Conservation (phyloP, 2,888 invertebrate genomes). For the Hydrotaea diabolus region DNA sequence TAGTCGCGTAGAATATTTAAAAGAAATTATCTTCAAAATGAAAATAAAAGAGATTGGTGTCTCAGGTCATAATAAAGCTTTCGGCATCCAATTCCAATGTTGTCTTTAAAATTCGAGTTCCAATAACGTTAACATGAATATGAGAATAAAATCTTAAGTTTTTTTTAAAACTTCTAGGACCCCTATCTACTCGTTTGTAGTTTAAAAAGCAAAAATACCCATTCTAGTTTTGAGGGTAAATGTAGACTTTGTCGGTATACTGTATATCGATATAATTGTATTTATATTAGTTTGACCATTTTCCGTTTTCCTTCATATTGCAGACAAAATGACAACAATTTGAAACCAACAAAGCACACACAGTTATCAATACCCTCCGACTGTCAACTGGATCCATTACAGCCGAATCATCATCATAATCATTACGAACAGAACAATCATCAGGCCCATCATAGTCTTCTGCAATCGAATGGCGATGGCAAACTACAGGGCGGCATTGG, state of each 20-base stretch:
- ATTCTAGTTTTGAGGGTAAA: too few species aligned
- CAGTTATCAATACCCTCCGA: slow-evolving; percentile 81
- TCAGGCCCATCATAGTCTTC: slow-evolving; percentile 78
- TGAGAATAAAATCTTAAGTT: too few species aligned
- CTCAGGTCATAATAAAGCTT: too few species aligned
- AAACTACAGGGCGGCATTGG: slow-evolving; percentile 79
- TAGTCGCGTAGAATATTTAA: too few species aligned
- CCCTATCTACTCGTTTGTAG: too few species aligned
- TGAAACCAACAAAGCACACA: slow-evolving; percentile 81
- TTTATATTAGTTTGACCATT: not conserved
- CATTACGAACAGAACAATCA: slow-evolving; percentile 75
- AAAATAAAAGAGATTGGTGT: too few species aligned
- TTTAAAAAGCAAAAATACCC: not conserved
- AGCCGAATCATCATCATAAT: slow-evolving; percentile 75
- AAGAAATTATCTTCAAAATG: too few species aligned
- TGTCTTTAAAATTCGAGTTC: too few species aligned
- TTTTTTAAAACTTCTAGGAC: too few species aligned
- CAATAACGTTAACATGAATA: too few species aligned
- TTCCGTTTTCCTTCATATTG: slow-evolving; percentile 68
- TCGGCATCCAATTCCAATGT: too few species aligned
- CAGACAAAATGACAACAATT: slow-evolving; percentile 80
- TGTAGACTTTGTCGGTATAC: too few species aligned
- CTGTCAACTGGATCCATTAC: slow-evolving; percentile 80
- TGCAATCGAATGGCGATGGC: slow-evolving; percentile 76
- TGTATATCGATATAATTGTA: not conserved